Evolutionary conservation across 2,113 vertebrate genomes (phyloP).

Genomic region (Acanthochromis polyacanthus): DNA sequence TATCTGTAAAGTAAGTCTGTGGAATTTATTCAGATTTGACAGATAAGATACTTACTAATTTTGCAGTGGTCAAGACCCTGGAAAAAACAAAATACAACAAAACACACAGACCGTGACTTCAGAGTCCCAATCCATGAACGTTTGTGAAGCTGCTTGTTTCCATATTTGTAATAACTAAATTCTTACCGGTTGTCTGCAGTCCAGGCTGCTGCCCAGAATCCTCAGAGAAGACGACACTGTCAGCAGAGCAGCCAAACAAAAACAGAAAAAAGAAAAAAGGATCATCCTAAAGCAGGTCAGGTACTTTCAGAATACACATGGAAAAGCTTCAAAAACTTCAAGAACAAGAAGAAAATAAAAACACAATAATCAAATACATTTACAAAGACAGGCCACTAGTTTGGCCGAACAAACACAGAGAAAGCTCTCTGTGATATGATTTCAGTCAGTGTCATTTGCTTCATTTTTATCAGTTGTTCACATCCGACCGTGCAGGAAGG

Average conservation of each 20-base stretch:
- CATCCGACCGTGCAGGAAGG: slow-evolving; percentile 60
- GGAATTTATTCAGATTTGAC: background rate
- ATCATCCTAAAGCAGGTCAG: slow-evolving; percentile 30
- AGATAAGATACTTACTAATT: slow-evolving; percentile 71
- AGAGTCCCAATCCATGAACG: background rate
- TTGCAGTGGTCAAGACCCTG: slow-evolving; percentile 65
- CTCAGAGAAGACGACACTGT: slow-evolving; percentile 36
- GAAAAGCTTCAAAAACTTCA: background rate
- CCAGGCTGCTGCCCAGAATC: slow-evolving; percentile 19
- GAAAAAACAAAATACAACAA: background rate
- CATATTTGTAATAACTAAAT: background rate
- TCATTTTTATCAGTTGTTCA: slow-evolving; percentile 27
- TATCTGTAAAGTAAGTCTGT: background rate
- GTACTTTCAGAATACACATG: background rate
- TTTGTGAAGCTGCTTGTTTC: background rate
- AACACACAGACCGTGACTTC: slow-evolving; percentile 8
- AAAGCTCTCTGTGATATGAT: background rate
- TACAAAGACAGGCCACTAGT: background rate
- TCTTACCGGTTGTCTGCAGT: slow-evolving; percentile 74
- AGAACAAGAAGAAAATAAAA: background rate
- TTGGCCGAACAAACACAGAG: background rate
- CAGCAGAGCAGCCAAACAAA: slow-evolving; percentile 32
- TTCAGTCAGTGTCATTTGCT: background rate
- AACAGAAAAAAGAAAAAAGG: slow-evolving; percentile 26
- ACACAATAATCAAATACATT: background rate